phyloP scores from a whole-genome alignment of 2,113 vertebrate genomes.

The Paraplagusia blochii region DNA sequence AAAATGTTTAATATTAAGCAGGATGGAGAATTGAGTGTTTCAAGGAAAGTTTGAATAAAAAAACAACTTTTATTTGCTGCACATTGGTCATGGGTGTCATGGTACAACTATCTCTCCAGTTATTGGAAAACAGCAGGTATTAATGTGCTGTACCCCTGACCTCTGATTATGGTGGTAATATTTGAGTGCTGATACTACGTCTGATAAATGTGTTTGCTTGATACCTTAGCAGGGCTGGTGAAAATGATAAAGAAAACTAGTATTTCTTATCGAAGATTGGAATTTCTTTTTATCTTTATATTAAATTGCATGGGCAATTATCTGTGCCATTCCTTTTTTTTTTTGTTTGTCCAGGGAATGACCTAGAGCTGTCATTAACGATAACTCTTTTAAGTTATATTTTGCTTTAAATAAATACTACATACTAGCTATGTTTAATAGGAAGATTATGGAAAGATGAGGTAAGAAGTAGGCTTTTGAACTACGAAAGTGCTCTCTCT shows the following conservation, averaged over 20 bases:
- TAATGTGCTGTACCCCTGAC: constrained; percentile 32
- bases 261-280: constrained; percentile 32
- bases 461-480: constrained; percentile 39
- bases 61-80: constrained; percentile 33
- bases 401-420: constrained; percentile 24
- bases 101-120: constrained; percentile 40
- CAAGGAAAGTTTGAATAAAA: constrained; percentile 53
- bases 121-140: constrained; percentile 28
- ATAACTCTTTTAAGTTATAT: constrained; percentile 44
- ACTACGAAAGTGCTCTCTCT: constrained; percentile 34
- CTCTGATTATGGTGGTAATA: constrained; percentile 41
- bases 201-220: constrained; percentile 30
- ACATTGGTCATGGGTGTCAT: constrained; percentile 54
- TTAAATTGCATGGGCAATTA: constrained; percentile 60
- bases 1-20: constrained; percentile 64
- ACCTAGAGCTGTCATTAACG: constrained; percentile 22
- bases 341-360: constrained; percentile 40
- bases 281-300: constrained; percentile 15
- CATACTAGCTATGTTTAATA: constrained; percentile 29
- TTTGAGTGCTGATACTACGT: constrained; percentile 28
- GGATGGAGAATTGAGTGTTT: constrained; percentile 66
- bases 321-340: constrained; percentile 56
- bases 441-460: constrained; percentile 8
- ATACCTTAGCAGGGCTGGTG: constrained; percentile 21
- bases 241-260: constrained; percentile 36